These are phyloP conservation scores for Venusia cambrica DNA, from an alignment of 2,888 invertebrate species.

Conservation along the genomic window DNA sequence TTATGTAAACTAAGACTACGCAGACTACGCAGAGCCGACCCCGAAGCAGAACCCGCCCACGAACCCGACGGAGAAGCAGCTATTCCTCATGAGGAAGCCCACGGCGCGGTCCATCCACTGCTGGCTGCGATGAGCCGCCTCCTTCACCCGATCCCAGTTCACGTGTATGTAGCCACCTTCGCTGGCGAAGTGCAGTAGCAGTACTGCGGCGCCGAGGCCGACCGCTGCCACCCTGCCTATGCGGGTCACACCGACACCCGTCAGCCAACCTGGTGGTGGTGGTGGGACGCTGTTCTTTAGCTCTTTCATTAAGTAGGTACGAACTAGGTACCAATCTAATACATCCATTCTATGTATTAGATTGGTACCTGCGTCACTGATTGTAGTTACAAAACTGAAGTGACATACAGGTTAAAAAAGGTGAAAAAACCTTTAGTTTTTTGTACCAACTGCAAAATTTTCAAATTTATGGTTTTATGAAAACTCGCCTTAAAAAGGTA, in stretches of 20 bases:
- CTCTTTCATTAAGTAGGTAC: no score
- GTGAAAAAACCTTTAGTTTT: no score
- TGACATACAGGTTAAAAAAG: no score
- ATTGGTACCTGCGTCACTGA: no score
- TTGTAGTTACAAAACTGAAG: no score
- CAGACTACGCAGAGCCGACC: slow-evolving; percentile 79
- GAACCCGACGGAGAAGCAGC: slow-evolving; percentile 88
- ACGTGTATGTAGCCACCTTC: slow-evolving; percentile 93
- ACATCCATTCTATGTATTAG: no score
- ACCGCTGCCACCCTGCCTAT: slow-evolving; percentile 94
- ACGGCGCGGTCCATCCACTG: slow-evolving; percentile 87
- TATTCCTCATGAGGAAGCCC: slow-evolving; percentile 83
- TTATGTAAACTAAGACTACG: slow-evolving; percentile 4
- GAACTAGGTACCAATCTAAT: no score
- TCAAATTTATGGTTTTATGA: no score
- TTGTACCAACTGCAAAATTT: no score
- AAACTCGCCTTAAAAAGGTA: no score
- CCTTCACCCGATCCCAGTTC: slow-evolving; percentile 92
- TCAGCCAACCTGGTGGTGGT: slow-evolving; percentile 81
- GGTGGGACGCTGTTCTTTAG: no score
- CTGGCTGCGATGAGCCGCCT: slow-evolving; percentile 86
- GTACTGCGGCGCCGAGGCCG: slow-evolving; percentile 92
- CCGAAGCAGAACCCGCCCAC: slow-evolving; percentile 93
- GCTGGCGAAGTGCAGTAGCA: slow-evolving; percentile 92
- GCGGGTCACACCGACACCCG: slow-evolving; percentile 88